Base-by-base conservation (phyloP, 1,140 invertebrate species). In the Phthorimaea operculella region DNA sequence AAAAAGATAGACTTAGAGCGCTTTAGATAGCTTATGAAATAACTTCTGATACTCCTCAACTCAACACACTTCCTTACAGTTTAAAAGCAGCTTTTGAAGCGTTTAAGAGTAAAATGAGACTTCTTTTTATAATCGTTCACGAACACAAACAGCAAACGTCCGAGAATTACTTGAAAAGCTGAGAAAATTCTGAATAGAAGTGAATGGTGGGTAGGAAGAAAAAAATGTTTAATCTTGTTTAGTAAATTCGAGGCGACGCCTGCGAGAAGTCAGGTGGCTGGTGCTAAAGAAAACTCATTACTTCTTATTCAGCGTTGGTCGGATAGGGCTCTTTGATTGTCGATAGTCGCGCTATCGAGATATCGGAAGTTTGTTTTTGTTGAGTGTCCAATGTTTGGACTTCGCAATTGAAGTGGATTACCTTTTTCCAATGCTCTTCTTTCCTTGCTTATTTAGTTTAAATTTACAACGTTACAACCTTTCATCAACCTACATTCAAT, bases 241-340 rank as follows among this genome's bases (percentile, higher is more conserved):
- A 78, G 78, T 70, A 64, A 61, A 76, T 72, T 70, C 68, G 55
- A 68, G 67, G 67, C 72, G 76, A 70, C 71, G 67, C 62, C 21
- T 28, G 21, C 64, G 63, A 66, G 67, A 73, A 79, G 70, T 74
- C 74, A 82, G 79, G 76, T 79, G 70, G 72, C 66, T 62, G 67
- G 57, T 76, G 70, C 59, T 69, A 79, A 79, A 82, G 79, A 82
- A 82, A 82, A 82, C 79, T 82, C 79, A 79, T 82, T 79, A 79
- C 74, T 79, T 70, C 74, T 79, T 78, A 82, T 79, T 79, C 76
- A 76, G 65, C 66, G 55, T 60, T 56, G 60, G 47, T 62, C 57
- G 47, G 33, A 58, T 72, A 76, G 68, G 66, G 72, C 56, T 63
- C 65, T 65, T 65, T 58, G 14, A 55, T 51, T 58, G 49, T 39